Evolutionary conservation across 2,113 vertebrate genomes (phyloP).

Genomic region (Galbula dea): DNA sequence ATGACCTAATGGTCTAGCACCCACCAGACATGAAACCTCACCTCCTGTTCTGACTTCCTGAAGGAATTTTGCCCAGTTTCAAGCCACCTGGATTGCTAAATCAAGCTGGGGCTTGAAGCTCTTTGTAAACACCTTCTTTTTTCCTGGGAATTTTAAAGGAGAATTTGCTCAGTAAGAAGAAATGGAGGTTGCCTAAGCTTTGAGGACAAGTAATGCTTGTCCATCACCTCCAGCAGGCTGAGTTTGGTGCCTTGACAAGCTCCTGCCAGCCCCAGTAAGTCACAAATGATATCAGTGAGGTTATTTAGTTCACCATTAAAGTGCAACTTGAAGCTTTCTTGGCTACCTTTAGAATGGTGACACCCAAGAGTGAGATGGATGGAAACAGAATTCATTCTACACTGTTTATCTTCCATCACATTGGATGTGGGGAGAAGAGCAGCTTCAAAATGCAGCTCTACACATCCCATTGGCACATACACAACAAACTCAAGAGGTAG

Average conservation of each 20-base stretch:
- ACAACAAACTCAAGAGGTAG: neutral
- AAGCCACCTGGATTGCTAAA: neutral
- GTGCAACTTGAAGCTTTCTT: neutral
- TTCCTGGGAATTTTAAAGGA: neutral
- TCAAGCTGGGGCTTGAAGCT: neutral
- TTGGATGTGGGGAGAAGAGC: rapidly evolving
- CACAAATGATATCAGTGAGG: neutral
- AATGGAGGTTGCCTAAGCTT: neutral
- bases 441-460: neutral
- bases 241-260: neutral
- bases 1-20: neutral
- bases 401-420: neutral
- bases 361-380: neutral
- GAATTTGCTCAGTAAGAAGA: neutral
- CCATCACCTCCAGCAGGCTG: neutral
- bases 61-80: neutral
- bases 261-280: neutral
- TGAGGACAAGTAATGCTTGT: neutral
- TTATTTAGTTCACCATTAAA: neutral
- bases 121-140: neutral
- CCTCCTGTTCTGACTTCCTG: neutral
- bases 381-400: neutral
- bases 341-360: neutral
- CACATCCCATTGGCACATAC: neutral
- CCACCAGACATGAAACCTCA: rapidly evolving